A percentile compares a stretch with the other conserved stretches of the same genome.
Evolutionary conservation across 2,888 invertebrate species (phyloP).

Genomic region (Chalcosyrphus nemorum): DNA sequence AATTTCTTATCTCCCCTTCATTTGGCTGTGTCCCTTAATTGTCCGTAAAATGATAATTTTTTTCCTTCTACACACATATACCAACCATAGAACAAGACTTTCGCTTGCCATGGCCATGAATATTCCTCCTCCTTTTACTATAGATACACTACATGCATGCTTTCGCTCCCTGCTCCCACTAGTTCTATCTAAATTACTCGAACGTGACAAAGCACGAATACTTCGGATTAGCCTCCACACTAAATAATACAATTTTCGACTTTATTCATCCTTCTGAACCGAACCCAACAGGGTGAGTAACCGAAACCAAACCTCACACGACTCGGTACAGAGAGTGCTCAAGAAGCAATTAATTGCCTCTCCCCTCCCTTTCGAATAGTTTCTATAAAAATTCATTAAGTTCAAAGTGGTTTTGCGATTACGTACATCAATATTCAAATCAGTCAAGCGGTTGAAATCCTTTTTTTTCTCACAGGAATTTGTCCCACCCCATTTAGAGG

Average conservation of each 20-base stretch:
- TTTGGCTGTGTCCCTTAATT: neutral
- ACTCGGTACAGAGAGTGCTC: neutral
- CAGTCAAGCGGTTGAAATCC: constrained; percentile 44
- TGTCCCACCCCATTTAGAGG: neutral
- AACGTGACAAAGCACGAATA: constrained; percentile 62
- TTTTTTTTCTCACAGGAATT: constrained; percentile 15
- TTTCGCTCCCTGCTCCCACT: constrained; percentile 1
- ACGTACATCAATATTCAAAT: constrained; percentile 65
- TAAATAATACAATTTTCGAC: constrained; percentile 26
- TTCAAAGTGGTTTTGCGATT: constrained; percentile 57
- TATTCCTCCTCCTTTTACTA: neutral
- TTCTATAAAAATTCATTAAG: constrained; percentile 47
- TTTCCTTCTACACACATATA: neutral
- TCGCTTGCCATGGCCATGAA: neutral
- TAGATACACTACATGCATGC: neutral
- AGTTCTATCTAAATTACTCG: constrained; percentile 47
- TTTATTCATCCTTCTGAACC: constrained; percentile 22
- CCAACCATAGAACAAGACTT: neutral
- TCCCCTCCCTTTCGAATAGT: neutral
- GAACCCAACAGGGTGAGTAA: neutral
- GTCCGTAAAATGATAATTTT: constrained; percentile 15
- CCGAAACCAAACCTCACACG: neutral
- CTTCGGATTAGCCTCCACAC: constrained; percentile 34
- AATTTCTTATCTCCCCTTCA: neutral
- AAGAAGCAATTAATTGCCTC: neutral